phyloP scores from a whole-genome alignment of 2,888 invertebrate genomes.

The Cephus rjabovi region DNA sequence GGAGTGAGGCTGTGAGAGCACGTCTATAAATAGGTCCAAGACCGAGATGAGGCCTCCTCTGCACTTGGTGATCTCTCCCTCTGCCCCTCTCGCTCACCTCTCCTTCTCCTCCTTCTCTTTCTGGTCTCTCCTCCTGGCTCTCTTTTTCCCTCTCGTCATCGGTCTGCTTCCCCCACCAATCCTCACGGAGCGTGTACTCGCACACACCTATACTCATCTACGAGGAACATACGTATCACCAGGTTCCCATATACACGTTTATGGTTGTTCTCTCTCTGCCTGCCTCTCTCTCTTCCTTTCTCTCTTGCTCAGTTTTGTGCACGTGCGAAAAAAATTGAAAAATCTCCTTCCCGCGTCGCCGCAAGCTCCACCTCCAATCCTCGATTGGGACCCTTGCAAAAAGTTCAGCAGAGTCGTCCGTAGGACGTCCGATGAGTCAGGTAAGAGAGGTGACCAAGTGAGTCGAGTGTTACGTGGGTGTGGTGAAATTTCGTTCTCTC shows the following conservation, averaged over 20 bases:
- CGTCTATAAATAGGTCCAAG: slow-evolving; percentile 63
- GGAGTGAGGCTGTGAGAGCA: slow-evolving; percentile 65
- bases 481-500: neutral
- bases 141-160: slow-evolving; percentile 14
- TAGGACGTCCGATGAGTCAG: slow-evolving; percentile 5
- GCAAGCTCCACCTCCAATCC: slow-evolving; percentile 6
- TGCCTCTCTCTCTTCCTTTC: slow-evolving; percentile 5
- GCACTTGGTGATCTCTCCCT: slow-evolving; percentile 50
- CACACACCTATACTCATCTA: slow-evolving; percentile 20
- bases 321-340: slow-evolving; percentile 1
- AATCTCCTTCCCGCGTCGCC: neutral
- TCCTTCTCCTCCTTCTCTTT: slow-evolving; percentile 19
- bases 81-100: slow-evolving; percentile 14
- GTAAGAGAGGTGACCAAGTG: neutral
- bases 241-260: slow-evolving; percentile 14
- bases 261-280: slow-evolving; percentile 29
- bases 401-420: neutral
- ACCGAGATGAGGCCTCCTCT: slow-evolving; percentile 61
- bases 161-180: slow-evolving; percentile 7
- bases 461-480: neutral
- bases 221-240: neutral
- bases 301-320: slow-evolving; percentile 6
- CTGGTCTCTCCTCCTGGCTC: slow-evolving; percentile 17
- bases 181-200: slow-evolving; percentile 13
- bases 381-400: neutral